Base-by-base conservation (phyloP, 2,113 vertebrate species). In the Taxidea taxus region DNA sequence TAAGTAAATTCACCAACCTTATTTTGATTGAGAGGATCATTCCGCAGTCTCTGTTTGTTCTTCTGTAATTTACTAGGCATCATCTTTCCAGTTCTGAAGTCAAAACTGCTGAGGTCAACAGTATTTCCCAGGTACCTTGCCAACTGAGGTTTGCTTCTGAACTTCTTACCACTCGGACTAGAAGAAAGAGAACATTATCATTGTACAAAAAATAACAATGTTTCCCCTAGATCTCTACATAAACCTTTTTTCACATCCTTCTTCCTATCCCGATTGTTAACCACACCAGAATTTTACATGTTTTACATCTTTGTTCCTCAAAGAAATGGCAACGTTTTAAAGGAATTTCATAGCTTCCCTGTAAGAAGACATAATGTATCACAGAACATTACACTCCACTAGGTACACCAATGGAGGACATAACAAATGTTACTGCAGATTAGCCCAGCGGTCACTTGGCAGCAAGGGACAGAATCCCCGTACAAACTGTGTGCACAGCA, bases 131-230 rank as follows among this genome's bases (percentile, higher is more conserved):
- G 98, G 97, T 99, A 99, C 82, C 99, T 99, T 75, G 99, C 98
- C 98, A 99, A 98, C 98, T 99, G 99, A 70, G 99, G 99, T 96
- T 99, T 99, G 98, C 99, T 99, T 97, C 99, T 99, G 98, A 99
- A 99, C 90, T 99, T 99, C 99, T 99, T 99, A 77, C 99, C 99
- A 89, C 99, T 99, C 49, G 99, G 98, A 98, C 99, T 99, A 97
- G 95, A 98, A 98, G 92, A 97, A 98, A 98, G 97, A 98, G 47
- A 98, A 90, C 78, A 16, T 97, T 94, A n/a, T n/a, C 97, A 98
- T 90, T 97, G 92, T 90, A 98, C 72, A 97, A 95, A 96, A 96
- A 27, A 85, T 75, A 83, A 96, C 56, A 97, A 39, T 81, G 91
- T 82, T 95, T 70, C 83, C 7, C 34, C 80, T 74, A 87, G 66